phyloP scores from a whole-genome alignment of 2,888 invertebrate species.

The Ectemnius cavifrons region DNA sequence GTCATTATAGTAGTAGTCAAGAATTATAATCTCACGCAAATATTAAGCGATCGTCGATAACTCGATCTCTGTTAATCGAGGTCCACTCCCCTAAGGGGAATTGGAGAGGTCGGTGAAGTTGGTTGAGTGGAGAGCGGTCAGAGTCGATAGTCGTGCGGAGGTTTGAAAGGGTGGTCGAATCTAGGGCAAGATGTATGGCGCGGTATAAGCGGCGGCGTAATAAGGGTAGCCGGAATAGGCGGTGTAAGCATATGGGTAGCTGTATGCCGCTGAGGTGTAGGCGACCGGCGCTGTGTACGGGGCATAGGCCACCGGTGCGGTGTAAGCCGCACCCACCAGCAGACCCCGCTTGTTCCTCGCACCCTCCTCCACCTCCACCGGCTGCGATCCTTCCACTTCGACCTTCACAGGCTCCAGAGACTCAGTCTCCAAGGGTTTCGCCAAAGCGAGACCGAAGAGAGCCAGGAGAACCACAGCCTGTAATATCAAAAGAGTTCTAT shows the following conservation, averaged over 20 bases:
- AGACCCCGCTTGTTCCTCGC: conserved; percentile 68
- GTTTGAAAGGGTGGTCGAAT: neutral
- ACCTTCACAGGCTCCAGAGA: conserved; percentile 63
- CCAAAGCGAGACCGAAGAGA: conserved; percentile 62
- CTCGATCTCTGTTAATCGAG: neutral
- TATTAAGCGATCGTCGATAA: neutral
- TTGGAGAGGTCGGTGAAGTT: neutral
- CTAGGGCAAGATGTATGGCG: conserved; percentile 63
- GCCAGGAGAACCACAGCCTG: conserved; percentile 67
- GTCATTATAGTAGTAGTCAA: neutral
- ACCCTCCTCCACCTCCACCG: conserved; percentile 42
- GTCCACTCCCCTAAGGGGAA: neutral
- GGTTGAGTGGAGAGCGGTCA: neutral
- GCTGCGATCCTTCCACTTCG: conserved; percentile 38
- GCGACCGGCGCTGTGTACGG: conserved; percentile 61
- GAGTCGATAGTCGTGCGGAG: conserved; percentile 1
- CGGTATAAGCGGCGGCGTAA: conserved; percentile 63
- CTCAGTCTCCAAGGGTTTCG: conserved; percentile 68
- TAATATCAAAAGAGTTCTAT: neutral
- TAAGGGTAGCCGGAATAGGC: conserved; percentile 65
- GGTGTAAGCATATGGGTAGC: conserved; percentile 64
- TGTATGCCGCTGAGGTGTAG: conserved; percentile 62
- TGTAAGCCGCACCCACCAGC: conserved; percentile 68
- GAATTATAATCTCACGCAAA: neutral
- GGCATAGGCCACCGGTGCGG: conserved; percentile 67